Base-by-base conservation (phyloP, 2,888 invertebrate genomes). In the Acleris holmiana region DNA sequence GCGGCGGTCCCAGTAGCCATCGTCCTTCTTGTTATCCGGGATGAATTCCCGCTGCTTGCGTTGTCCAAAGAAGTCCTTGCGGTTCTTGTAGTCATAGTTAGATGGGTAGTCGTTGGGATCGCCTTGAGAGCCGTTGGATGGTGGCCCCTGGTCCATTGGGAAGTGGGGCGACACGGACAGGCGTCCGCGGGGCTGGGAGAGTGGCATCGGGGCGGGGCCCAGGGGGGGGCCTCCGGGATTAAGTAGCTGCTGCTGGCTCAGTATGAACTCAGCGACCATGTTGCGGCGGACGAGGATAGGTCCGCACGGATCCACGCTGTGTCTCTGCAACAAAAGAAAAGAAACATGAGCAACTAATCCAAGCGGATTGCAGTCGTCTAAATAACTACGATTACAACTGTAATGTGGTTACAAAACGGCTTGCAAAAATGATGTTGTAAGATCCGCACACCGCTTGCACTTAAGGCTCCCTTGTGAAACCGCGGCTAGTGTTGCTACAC, bases 31-130 rank as follows among this genome's bases (percentile, higher is more conserved):
- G 88, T 95, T 97, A 84, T 99, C 99, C 0, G 99, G 99, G 69
- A 98, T 99, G 88, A 99, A 99, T 85, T 99, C 98, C 15, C 99
- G 94, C 82, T 98, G 98, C 83, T 99, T 99, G 76, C 98, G 95
- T 78, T 97, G 97, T 1, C 97, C 96, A 87, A 97, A 97, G 78
- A 97, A 94, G 72, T 97, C 97, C 80, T 97, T 97, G 73, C 96
- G 94, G 75, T 96, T 94, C 76, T 95, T 94, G 81, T 93, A 92
- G 71, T 93, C 94, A 84, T 91, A 95, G 76, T 75, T 86, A 56
- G 94, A 93, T 92, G 80, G 78, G 74, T 87, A 88, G 71, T 91
- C 88, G 65, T 83, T 76, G 29, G 83, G 83, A 74, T 88, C 85
- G 8, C 77, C 79, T 18, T 83, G 78, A 46, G 78, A 73, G 55